phyloP scores from a whole-genome alignment of 2,888 invertebrate genomes.

The Eudasyphora cyanicolor region DNA sequence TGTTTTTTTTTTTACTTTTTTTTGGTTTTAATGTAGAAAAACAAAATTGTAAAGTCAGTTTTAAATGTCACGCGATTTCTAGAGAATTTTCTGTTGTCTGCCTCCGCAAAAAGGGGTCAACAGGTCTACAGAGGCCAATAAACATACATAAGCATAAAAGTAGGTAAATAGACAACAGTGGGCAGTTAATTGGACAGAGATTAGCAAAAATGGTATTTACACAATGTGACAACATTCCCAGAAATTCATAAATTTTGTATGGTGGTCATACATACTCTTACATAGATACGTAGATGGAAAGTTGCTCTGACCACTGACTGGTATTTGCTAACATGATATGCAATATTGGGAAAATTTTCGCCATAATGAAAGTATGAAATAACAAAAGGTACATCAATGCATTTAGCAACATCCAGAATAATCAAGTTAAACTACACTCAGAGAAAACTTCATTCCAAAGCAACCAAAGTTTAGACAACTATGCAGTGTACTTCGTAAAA shows the following conservation, averaged over 20 bases:
- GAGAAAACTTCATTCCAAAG: too few relatives aligned
- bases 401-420: too few relatives aligned
- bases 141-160: neutral
- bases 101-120: neutral
- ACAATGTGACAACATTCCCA: neutral
- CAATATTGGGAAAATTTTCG: neutral
- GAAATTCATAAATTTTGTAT: neutral
- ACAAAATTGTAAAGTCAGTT: conserved; percentile 16
- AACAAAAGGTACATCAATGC: too few relatives aligned
- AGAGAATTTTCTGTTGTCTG: conserved; percentile 7
- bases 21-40: neutral
- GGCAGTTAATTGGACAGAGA: neutral
- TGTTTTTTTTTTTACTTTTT: neutral
- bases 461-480: too few relatives aligned
- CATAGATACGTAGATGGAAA: too few relatives aligned
- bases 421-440: too few relatives aligned
- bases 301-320: neutral
- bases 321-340: neutral
- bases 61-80: conserved; percentile 59
- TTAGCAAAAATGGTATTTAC: neutral
- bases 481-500: too few relatives aligned
- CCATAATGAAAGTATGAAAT: too few relatives aligned
- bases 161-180: neutral
- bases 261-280: too few relatives aligned
- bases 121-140: conserved; percentile 41